Evolutionary conservation across 1,140 invertebrate genomes (phyloP).

Genomic region (Semibalanus balanoides): DNA sequence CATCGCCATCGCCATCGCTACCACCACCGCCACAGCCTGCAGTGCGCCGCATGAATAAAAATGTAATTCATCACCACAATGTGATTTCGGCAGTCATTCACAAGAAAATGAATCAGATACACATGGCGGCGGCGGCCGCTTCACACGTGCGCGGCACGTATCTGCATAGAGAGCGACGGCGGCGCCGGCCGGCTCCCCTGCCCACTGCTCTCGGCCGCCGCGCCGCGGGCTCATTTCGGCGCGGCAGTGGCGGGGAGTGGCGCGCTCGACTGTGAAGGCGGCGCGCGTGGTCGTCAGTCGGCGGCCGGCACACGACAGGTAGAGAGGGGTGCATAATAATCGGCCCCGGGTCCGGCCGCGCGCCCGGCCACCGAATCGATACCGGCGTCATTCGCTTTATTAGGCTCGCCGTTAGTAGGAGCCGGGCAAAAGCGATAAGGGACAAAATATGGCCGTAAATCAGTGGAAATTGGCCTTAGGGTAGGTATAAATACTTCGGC

Average conservation of each 20-base stretch:
- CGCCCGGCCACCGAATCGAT: not conserved
- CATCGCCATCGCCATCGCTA: no score
- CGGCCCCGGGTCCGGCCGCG: not conserved
- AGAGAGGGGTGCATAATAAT: not conserved
- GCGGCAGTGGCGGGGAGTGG: no score
- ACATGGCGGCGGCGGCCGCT: not conserved
- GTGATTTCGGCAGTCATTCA: not conserved
- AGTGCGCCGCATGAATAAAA: not conserved
- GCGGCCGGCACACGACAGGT: not conserved
- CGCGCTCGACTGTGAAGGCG: not conserved
- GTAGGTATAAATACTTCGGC: not conserved
- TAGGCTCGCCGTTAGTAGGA: not conserved
- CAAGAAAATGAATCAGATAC: not conserved
- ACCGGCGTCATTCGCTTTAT: not conserved
- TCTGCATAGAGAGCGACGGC: not conserved
- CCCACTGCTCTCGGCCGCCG: no score
- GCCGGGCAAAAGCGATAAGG: not conserved
- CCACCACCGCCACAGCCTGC: not conserved
- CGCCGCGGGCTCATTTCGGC: no score
- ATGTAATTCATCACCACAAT: not conserved
- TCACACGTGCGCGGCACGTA: no score
- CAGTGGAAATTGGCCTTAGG: not conserved
- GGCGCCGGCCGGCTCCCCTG: no score
- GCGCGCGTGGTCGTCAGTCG: no score
- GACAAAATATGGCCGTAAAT: constrained; percentile 2